A percentile compares a stretch with the other conserved stretches of the same genome.
These are phyloP conservation scores for Coracopsis vasa DNA, from an alignment of 2,113 vertebrate genomes.

Conservation along the genomic window DNA sequence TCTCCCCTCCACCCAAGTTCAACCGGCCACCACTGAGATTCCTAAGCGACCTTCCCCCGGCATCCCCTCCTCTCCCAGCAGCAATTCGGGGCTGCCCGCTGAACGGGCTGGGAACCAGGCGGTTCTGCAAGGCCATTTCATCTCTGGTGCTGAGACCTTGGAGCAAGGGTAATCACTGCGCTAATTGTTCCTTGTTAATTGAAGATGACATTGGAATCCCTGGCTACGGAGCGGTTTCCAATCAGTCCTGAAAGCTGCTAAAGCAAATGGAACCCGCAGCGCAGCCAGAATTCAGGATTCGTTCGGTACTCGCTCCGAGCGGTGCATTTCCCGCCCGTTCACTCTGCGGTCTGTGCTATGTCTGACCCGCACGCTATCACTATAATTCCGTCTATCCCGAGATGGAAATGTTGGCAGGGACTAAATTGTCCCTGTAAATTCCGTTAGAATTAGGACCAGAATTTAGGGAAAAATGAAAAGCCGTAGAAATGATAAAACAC, in stretches of 20 bases:
- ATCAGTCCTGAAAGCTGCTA: constrained; percentile 47
- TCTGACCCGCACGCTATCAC: neutral
- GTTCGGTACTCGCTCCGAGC: neutral
- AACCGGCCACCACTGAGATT: neutral
- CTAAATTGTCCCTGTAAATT: neutral
- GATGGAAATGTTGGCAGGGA: neutral
- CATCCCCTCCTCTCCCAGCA: neutral
- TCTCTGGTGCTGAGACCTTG: constrained; percentile 59
- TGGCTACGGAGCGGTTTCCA: constrained; percentile 71
- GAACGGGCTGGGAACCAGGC: neutral
- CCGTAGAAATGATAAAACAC: neutral
- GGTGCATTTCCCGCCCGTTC: neutral
- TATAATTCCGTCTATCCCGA: neutral
- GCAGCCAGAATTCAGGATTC: neutral
- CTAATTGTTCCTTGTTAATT: constrained; percentile 96
- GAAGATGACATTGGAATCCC: constrained; percentile 91
- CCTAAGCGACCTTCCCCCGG: neutral
- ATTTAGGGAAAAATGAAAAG: neutral
- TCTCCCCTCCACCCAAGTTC: neutral
- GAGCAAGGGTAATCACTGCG: constrained; percentile 62
- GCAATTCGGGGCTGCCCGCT: neutral
- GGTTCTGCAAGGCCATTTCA: constrained; percentile 2
- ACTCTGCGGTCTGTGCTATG: neutral
- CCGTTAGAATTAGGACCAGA: neutral
- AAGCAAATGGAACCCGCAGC: constrained; percentile 33